Conservation (phyloP, 2,888 invertebrate species). For the Lepidochrysops patricia region DNA sequence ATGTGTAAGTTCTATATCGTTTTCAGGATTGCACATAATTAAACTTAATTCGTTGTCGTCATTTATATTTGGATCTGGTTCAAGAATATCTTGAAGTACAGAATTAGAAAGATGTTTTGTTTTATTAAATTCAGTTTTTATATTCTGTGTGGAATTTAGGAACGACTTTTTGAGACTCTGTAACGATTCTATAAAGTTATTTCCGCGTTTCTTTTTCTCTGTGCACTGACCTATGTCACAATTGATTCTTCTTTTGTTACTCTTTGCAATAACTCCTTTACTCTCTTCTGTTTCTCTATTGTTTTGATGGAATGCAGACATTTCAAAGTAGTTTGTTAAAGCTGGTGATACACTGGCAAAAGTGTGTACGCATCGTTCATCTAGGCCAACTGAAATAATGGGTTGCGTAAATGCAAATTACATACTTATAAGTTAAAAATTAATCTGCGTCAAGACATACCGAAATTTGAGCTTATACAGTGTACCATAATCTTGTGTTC, state of each 20-base stretch:
- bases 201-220: constrained; percentile 55
- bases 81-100: constrained; percentile 27
- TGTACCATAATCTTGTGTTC: constrained; percentile 66
- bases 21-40: constrained; percentile 18
- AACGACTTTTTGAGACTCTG: constrained; percentile 45
- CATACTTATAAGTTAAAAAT: background rate
- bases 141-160: constrained; percentile 35
- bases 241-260: constrained; percentile 43
- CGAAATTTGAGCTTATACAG: constrained; percentile 75
- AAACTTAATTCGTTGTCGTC: constrained; percentile 12
- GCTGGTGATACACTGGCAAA: constrained; percentile 33
- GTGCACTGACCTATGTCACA: constrained; percentile 36
- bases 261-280: constrained; percentile 29
- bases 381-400: constrained; percentile 62
- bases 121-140: constrained; percentile 32
- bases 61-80: constrained; percentile 12
- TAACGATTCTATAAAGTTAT: constrained; percentile 41
- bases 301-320: background rate
- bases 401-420: constrained; percentile 1
- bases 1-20: constrained; percentile 22
- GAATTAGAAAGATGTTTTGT: constrained; percentile 28
- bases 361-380: constrained; percentile 49
- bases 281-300: background rate
- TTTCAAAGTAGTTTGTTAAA: background rate
- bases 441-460: constrained; percentile 40